These are phyloP conservation scores for Mycetomoellerius zeteki DNA, from an alignment of 1,140 invertebrate species.

Conservation along the genomic window DNA sequence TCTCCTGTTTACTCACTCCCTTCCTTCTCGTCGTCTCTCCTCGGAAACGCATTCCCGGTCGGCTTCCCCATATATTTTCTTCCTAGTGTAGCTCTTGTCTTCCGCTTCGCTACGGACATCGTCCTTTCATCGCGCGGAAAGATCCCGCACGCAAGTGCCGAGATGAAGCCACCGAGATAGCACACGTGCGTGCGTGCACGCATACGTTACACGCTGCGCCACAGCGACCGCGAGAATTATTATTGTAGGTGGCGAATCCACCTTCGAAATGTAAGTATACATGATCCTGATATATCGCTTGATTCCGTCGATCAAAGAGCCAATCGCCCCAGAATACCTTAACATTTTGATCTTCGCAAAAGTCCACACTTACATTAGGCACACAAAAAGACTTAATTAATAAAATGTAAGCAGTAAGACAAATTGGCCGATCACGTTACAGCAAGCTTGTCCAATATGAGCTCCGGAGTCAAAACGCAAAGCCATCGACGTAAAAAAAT, in stretches of 20 bases:
- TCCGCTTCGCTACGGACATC: conserved; percentile 43
- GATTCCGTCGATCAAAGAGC: background rate
- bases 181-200: conserved; percentile 5
- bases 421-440: too few relatives aligned
- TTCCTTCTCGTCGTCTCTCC: background rate
- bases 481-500: too few relatives aligned
- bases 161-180: conserved; percentile 71
- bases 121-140: conserved; percentile 39
- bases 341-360: background rate
- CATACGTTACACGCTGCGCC: conserved; percentile 17
- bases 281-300: conserved; percentile 22
- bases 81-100: conserved; percentile 33
- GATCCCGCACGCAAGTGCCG: conserved; percentile 34
- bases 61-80: conserved; percentile 36
- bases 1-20: conserved; percentile 9
- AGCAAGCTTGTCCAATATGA: too few relatives aligned
- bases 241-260: conserved; percentile 31
- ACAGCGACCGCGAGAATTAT: conserved; percentile 35
- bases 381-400: too few relatives aligned
- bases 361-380: too few relatives aligned
- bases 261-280: conserved; percentile 26
- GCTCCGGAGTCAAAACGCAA: too few relatives aligned
- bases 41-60: conserved; percentile 40
- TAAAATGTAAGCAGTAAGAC: too few relatives aligned
- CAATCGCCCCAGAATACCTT: conserved; percentile 28